Percentiles rank a stretch among this genome's conserved stretches.
Conservation (phyloP, 2,888 invertebrate species). For the Drosophila subquinaria region DNA sequence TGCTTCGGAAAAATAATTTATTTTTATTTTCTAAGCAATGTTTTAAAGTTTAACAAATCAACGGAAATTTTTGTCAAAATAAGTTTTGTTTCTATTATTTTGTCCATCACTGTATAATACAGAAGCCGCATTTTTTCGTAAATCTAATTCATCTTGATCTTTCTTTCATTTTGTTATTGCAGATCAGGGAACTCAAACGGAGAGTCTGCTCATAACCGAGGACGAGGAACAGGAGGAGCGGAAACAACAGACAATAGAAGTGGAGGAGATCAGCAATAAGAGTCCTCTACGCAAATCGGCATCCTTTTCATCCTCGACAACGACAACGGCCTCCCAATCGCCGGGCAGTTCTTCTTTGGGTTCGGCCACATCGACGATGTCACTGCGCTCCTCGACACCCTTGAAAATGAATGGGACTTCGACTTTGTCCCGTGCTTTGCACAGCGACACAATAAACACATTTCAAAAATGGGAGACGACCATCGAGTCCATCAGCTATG, state of each 20-base stretch:
- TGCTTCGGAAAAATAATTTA: too few relatives aligned
- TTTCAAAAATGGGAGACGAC: constrained; percentile 86
- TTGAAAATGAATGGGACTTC: constrained; percentile 18
- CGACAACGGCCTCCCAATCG: constrained; percentile 63
- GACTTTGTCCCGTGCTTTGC: constrained; percentile 69
- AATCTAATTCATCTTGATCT: too few relatives aligned
- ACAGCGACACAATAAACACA: constrained; percentile 84
- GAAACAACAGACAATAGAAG: constrained; percentile 11
- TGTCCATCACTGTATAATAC: too few relatives aligned
- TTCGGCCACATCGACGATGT: constrained; percentile 78
- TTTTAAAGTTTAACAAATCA: too few relatives aligned
- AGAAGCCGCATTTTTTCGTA: too few relatives aligned
- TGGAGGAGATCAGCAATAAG: constrained; percentile 43
- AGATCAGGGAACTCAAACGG: constrained; percentile 83
- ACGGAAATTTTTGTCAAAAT: too few relatives aligned
- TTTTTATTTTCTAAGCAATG: too few relatives aligned
- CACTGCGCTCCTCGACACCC: constrained; percentile 75
- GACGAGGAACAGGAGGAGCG: constrained; percentile 47
- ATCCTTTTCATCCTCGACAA: constrained; percentile 77
- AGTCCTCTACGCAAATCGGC: constrained; percentile 77
- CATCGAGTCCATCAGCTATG: constrained; percentile 84
- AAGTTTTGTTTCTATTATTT: too few relatives aligned
- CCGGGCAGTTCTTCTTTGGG: constrained; percentile 74
- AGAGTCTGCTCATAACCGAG: constrained; percentile 77
- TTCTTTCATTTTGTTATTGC: constrained; percentile 8